Base-by-base conservation (phyloP, 2,797 vertebrate genomes). In the Mionectes olivaceus region DNA sequence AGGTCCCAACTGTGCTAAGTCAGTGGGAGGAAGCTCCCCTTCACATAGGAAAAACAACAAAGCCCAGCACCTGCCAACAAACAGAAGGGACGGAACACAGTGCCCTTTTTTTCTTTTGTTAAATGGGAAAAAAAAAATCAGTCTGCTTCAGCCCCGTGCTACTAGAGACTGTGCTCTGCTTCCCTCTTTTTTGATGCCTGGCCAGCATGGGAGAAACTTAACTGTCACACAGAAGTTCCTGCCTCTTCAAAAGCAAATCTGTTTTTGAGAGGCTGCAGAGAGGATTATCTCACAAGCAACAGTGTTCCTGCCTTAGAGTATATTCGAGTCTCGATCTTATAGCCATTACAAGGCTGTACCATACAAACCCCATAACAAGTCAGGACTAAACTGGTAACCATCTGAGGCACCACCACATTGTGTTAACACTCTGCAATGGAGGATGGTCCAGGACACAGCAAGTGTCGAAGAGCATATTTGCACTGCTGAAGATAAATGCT, bases 251-350 rank as follows among this genome's bases (percentile, higher is more conserved):
- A 56, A 87, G 10, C 2, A 83, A 64, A 57, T 37, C 3, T 5
- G 2, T 13, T 80, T 82, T 15, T 43, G 32, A 93, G 19, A 2
- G 64, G 12, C 11, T 86, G 25, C 15, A 68, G 30, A 89, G 23
- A 70, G 7, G 24, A 75, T 24, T 10, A 2, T 35, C 13, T 71
- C 71, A 63, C 37, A 85, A 74, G 18, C 23, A 79, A 53, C 15
- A 70, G 5, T 7, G 19, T 15, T 83, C 52, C 39, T 32, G 41
- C 19, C 50, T 35, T n/a, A 68, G 7, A 44, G 10, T 37, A 75
- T 24, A 24, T 23, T 39, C 0, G 2, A 56, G 33, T 74, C 19
- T 79, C 13, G 17, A 69, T 76, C 27, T 59, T 37, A 22, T 0
- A 46, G 57, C 27, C 23, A 76, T 23, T 47, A 63, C 12, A 50